These are phyloP conservation scores for Diplazon laetatorius DNA, from an alignment of 2,888 invertebrate species.

Conservation along the genomic window DNA sequence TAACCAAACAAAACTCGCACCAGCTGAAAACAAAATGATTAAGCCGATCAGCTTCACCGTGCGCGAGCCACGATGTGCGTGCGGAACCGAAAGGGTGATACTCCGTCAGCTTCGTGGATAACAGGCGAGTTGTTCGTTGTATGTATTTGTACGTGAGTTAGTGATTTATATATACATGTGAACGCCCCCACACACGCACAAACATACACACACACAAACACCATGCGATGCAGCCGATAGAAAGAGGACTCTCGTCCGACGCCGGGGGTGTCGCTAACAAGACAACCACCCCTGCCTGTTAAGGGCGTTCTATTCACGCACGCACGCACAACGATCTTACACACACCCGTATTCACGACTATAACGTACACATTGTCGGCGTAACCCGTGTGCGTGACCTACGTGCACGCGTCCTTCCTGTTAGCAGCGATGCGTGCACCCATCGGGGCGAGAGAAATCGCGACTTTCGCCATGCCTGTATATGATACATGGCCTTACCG, in stretches of 20 bases:
- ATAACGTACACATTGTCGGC: constrained; percentile 28
- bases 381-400: constrained; percentile 27
- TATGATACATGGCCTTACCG: background rate
- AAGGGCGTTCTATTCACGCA: constrained; percentile 74
- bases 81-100: constrained; percentile 33
- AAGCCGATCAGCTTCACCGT: constrained; percentile 34
- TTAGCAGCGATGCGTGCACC: constrained; percentile 57
- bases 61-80: background rate
- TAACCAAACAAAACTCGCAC: too few species aligned
- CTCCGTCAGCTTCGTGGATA: constrained; percentile 44
- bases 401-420: constrained; percentile 47
- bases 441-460: constrained; percentile 62
- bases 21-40: background rate
- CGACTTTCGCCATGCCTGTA: constrained; percentile 48
- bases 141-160: constrained; percentile 16
- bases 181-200: too few species aligned
- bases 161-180: constrained; percentile 13
- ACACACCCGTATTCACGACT: constrained; percentile 46
- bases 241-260: constrained; percentile 80
- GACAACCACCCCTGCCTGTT: constrained; percentile 76
- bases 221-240: constrained; percentile 47
- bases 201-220: background rate
- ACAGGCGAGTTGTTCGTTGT: constrained; percentile 32
- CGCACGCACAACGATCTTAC: constrained; percentile 66
- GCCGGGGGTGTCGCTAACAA: constrained; percentile 82